Percentiles rank a stretch among this genome's conserved stretches.
Evolutionary conservation across 2,113 vertebrate genomes (phyloP).

Genomic region (Atrichornis clamosus): DNA sequence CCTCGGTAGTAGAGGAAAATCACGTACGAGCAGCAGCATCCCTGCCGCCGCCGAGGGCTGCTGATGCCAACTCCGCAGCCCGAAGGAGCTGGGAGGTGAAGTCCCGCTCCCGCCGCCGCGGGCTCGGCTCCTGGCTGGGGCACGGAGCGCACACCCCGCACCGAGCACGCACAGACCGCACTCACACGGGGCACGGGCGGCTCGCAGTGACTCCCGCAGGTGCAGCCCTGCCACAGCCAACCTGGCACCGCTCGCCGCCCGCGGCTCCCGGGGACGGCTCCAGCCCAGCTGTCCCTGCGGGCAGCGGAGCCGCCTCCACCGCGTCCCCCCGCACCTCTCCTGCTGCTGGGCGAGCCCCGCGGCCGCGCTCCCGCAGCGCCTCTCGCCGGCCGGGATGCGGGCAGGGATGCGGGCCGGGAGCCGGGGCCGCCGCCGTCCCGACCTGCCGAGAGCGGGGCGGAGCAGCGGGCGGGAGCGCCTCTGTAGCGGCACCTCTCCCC

Average conservation of each 20-base stretch:
- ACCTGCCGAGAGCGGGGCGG: not conserved
- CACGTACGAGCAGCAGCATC: not conserved
- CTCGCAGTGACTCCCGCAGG: not conserved
- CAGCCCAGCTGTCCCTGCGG: not conserved
- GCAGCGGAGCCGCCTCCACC: not conserved
- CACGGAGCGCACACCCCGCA: not conserved
- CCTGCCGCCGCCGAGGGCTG: not conserved
- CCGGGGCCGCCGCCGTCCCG: not conserved
- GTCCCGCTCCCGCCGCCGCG: not conserved
- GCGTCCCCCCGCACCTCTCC: not conserved
- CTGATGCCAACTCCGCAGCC: not conserved
- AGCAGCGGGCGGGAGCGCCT: not conserved
- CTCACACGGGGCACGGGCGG: not conserved
- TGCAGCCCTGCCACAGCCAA: not conserved
- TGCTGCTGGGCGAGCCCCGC: not conserved
- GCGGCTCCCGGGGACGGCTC: not conserved
- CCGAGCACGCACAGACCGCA: not conserved
- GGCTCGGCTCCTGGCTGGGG: not conserved
- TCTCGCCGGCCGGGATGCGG: not conserved
- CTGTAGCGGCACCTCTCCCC: not conserved
- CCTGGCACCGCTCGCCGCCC: not conserved
- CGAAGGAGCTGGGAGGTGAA: not conserved
- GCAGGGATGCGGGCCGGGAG: not conserved
- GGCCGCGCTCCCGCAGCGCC: not conserved
- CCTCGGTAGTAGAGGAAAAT: not conserved